Base-by-base conservation (phyloP, 2,113 vertebrate species). In the Corydoras sp. region DNA sequence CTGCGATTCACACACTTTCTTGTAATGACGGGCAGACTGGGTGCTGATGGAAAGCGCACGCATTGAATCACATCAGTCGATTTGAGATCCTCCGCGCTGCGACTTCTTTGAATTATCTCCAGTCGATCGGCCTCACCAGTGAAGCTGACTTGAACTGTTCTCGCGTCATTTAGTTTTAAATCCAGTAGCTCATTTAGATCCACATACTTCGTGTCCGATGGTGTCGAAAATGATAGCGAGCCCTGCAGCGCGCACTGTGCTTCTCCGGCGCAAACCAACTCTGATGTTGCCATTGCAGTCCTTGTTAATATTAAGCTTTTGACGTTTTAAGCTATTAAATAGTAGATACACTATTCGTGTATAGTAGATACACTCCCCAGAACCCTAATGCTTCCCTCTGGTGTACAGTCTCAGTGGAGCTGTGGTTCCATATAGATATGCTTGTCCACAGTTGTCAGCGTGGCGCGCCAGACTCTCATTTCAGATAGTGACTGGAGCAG, bases 401-500 rank as follows among this genome's bases (percentile, higher is more conserved):
- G n/a, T 77, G 66, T 78, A 77, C 76, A 68, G 73, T 75, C 54
- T 58, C 69, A 71, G 62, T 61, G 63, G 68, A 60, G 78, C 59
- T 70, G 72, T 62, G 62, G 75, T 72, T 73, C 74, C 62, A 86
- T 66, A 70, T 81, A 79, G 56, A 72, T 80, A 82, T 77, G 62
- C 72, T 62, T 56, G 66, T 54, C 80, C 69, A 76, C 83, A 81
- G 76, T 77, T 30, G 75, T 79, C 76, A 69, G 76, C 76, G 81
- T 80, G 82, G 81, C 83, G 62, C 72, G 58, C 30, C 66, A 77
- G 75, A 83, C 80, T 74, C 79, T 82, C 82, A 82, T 84, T 78
- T 84, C 76, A 84, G 84, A 80, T 86, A 75, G 88, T 82, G 35
- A 43, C 35, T 5, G 35, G 35, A 43, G 35, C 35, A 43, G 80